Percentiles rank a stretch among this genome's conserved stretches.
Conservation (phyloP, 2,888 invertebrate species). For the Harpalus rufipes region DNA sequence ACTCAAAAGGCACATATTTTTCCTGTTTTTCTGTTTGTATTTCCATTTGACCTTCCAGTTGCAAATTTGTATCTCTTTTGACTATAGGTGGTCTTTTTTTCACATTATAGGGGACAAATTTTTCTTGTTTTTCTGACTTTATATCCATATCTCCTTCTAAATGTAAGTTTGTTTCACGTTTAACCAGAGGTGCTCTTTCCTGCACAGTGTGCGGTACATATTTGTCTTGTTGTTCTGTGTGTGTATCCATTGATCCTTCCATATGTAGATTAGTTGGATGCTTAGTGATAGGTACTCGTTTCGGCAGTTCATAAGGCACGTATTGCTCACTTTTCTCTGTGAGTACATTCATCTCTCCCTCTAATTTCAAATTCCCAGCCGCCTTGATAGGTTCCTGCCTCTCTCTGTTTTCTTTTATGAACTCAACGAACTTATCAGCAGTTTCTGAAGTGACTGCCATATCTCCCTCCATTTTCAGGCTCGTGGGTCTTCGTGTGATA, state of each 20-base stretch:
- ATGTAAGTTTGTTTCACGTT: conserved; percentile 77
- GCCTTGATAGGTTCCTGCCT: conserved; percentile 76
- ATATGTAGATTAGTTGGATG: conserved; percentile 77
- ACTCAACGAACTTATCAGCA: conserved; percentile 77
- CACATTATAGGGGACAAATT: conserved; percentile 69
- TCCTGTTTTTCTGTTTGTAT: conserved; percentile 78
- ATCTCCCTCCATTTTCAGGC: conserved; percentile 78
- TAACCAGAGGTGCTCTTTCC: conserved; percentile 74
- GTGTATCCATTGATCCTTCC: conserved; percentile 71
- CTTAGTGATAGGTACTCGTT: conserved; percentile 76
- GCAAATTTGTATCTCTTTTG: conserved; percentile 77
- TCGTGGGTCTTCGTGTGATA: conserved; percentile 75
- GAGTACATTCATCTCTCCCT: conserved; percentile 76
- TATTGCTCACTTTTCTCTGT: conserved; percentile 79
- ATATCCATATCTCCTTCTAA: conserved; percentile 78
- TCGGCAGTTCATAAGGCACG: conserved; percentile 76
- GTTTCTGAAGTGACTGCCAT: conserved; percentile 77
- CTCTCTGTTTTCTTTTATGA: conserved; percentile 74
- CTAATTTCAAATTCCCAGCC: conserved; percentile 73
- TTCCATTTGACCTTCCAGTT: conserved; percentile 78
- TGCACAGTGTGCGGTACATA: conserved; percentile 74
- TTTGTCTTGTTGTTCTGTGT: conserved; percentile 74
- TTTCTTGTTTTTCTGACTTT: conserved; percentile 75
- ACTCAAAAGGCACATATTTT: conserved; percentile 77
- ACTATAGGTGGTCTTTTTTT: conserved; percentile 74